Percentiles rank a stretch among this genome's conserved stretches.
phyloP scores from a whole-genome alignment of 2,113 vertebrate genomes.

The Eonycteris spelaea region DNA sequence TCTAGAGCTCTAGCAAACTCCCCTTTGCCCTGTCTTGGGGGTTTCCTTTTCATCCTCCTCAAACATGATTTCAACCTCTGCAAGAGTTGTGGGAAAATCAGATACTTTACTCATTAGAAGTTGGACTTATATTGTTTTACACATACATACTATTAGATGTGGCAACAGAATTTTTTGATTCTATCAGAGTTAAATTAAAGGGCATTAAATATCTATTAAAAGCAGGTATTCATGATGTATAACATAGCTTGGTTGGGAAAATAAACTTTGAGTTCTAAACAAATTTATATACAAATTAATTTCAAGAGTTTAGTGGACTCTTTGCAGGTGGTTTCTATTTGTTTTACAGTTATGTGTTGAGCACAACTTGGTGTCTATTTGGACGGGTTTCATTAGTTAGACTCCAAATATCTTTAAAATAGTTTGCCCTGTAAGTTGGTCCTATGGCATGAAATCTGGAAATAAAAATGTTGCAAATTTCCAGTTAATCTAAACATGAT shows the following conservation, averaged over 20 bases:
- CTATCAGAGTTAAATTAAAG: neutral
- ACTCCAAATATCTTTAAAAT: neutral
- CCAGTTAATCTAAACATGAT: neutral
- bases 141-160: neutral
- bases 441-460: neutral
- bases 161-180: neutral
- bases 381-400: neutral
- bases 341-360: neutral
- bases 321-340: neutral
- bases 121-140: neutral
- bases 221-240: neutral
- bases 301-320: neutral
- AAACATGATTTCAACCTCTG: neutral
- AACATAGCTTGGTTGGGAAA: conserved; percentile 22
- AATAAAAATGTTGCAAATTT: neutral
- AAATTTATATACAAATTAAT: neutral
- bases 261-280: conserved; percentile 9
- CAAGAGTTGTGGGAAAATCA: neutral
- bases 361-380: neutral
- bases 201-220: neutral
- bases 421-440: neutral
- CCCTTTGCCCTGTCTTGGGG: neutral
- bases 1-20: neutral
- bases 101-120: neutral
- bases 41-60: neutral